Percentiles rank a stretch among this genome's conserved stretches.
These are phyloP conservation scores for Maccullochella peelii DNA, from an alignment of 2,113 vertebrate genomes.

Conservation along the genomic window DNA sequence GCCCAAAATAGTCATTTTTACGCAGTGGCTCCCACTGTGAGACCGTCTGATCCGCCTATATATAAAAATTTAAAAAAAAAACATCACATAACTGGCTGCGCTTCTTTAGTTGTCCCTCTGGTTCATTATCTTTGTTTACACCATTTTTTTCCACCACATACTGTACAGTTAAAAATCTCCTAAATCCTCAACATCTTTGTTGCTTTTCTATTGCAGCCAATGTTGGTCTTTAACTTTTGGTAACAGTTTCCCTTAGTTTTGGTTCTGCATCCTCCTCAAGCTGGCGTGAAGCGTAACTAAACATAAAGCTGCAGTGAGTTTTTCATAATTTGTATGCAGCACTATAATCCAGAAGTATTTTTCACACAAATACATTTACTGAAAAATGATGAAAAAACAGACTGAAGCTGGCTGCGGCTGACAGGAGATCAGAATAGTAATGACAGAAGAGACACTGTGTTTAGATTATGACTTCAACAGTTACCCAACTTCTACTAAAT, in stretches of 20 bases:
- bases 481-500: background rate
- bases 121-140: background rate
- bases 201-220: background rate
- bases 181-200: background rate
- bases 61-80: too few relatives aligned
- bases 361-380: background rate
- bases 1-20: constrained; percentile 15
- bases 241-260: background rate
- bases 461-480: background rate
- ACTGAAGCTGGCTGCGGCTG: background rate
- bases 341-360: background rate
- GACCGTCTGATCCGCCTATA: constrained; percentile 17
- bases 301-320: constrained; percentile 24
- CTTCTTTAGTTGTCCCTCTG: background rate
- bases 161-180: background rate
- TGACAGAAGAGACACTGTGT: background rate
- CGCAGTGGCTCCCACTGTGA: constrained; percentile 12
- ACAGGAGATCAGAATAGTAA: too few relatives aligned
- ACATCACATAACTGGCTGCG: background rate
- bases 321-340: constrained; percentile 11
- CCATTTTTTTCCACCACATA: background rate
- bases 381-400: background rate
- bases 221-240: background rate
- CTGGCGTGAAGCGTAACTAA: constrained; percentile 30
- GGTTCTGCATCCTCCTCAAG: background rate